These are phyloP conservation scores for Bombus confusus DNA, from an alignment of 1,140 invertebrate species.

Conservation along the genomic window DNA sequence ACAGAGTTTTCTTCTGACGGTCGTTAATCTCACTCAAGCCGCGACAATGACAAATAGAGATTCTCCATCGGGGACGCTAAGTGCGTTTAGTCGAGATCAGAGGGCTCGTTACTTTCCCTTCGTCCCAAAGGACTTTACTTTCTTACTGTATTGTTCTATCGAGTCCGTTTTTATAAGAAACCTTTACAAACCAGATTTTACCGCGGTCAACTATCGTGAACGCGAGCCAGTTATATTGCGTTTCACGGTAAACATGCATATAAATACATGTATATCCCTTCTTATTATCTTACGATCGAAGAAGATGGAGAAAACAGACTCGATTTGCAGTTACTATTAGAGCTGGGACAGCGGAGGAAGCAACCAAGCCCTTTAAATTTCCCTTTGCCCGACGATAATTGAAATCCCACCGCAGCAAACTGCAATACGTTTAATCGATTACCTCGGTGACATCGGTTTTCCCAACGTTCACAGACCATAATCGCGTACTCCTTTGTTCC, in stretches of 20 bases:
- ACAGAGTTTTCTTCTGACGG: constrained; percentile 13
- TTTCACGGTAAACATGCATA: neutral
- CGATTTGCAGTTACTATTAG: neutral
- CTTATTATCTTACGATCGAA: neutral
- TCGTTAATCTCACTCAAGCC: constrained; percentile 53
- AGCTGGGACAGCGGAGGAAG: neutral
- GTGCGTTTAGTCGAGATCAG: constrained; percentile 32
- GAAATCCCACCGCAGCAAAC: neutral
- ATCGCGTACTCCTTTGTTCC: too few species aligned
- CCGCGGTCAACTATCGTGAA: neutral
- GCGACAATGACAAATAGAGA: constrained; percentile 58
- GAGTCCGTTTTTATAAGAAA: neutral
- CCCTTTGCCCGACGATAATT: neutral
- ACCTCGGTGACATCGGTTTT: neutral
- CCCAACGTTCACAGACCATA: neutral
- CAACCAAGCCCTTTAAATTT: neutral
- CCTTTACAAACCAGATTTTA: neutral
- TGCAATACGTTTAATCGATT: constrained; percentile 18
- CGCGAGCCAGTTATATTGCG: neutral
- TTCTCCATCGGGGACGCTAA: constrained; percentile 21
- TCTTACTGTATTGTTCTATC: neutral
- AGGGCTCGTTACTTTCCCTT: constrained; percentile 4
- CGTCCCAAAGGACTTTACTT: constrained; percentile 1
- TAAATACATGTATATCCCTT: neutral
- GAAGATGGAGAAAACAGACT: neutral